phyloP scores from a whole-genome alignment of 2,797 vertebrate species.

The Petrocephalus sullivani region DNA sequence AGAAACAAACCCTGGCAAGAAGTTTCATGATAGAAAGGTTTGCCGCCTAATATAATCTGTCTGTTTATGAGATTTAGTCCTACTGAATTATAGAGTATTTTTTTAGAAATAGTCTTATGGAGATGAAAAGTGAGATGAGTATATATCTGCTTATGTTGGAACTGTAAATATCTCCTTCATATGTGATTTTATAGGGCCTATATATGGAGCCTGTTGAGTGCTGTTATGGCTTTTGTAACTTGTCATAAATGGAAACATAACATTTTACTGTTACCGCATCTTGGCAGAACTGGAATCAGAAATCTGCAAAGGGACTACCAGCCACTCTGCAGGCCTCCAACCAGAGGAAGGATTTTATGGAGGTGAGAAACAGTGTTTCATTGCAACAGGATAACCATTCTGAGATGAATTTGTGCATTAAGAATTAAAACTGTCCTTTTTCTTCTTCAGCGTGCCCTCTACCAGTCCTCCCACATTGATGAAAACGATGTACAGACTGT shows the following conservation, averaged over 20 bases:
- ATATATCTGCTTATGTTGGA: background rate
- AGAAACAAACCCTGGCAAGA: slow-evolving; percentile 90
- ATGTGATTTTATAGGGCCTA: background rate
- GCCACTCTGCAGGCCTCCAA: slow-evolving; percentile 64
- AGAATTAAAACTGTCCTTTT: background rate
- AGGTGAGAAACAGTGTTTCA: slow-evolving; percentile 49
- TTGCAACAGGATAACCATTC: background rate
- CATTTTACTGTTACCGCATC: background rate
- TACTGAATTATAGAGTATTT: background rate
- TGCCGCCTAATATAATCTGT: slow-evolving; percentile 26
- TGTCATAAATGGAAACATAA: background rate
- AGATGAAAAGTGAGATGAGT: background rate
- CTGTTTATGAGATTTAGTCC: background rate
- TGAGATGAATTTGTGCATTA: background rate
- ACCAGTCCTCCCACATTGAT: slow-evolving; percentile 96
- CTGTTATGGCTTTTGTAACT: slow-evolving; percentile 7
- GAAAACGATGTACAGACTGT: slow-evolving; percentile 99
- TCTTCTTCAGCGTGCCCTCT: slow-evolving; percentile 77
- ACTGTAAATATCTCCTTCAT: background rate
- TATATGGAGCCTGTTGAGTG: background rate
- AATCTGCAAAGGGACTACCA: slow-evolving; percentile 57
- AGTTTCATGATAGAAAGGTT: slow-evolving; percentile 82
- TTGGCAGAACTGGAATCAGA: slow-evolving; percentile 68
- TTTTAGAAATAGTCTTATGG: background rate
- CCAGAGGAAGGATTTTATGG: slow-evolving; percentile 77